Conservation (phyloP, 2,113 vertebrate genomes). For the Cyphomyrus discorhynchus region DNA sequence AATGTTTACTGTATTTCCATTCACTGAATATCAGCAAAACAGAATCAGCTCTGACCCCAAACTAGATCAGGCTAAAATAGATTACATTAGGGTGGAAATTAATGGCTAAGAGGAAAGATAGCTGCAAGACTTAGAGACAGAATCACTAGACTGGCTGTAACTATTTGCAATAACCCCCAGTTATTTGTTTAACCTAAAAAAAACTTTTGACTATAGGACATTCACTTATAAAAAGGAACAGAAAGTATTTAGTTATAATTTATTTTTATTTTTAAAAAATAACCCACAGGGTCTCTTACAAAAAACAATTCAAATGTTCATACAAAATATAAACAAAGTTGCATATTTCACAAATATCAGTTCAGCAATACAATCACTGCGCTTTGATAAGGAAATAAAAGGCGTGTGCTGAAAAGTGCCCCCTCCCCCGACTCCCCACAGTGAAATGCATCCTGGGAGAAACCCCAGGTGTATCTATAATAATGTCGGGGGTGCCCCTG, state of each 20-base stretch:
- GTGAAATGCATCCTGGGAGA: constrained; percentile 37
- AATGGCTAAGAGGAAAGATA: neutral
- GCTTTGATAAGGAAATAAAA: constrained; percentile 23
- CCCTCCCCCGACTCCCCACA: neutral
- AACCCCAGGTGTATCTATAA: constrained; percentile 22
- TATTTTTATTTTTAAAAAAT: constrained; percentile 45
- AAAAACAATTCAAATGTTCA: constrained; percentile 35
- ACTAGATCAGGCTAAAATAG: neutral
- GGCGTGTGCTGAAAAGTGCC: neutral
- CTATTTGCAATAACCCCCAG: neutral
- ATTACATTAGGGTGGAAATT: neutral
- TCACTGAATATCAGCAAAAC: neutral
- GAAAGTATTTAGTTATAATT: neutral
- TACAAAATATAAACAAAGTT: constrained; percentile 35
- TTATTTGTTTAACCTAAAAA: neutral
- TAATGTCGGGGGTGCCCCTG: constrained; percentile 22
- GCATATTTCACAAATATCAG: constrained; percentile 40
- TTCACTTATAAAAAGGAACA: neutral
- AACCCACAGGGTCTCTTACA: constrained; percentile 58
- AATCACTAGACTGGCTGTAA: neutral
- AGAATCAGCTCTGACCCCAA: neutral
- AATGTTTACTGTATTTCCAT: neutral
- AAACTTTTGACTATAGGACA: neutral
- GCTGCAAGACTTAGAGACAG: neutral
- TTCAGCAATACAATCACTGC: constrained; percentile 31